Evolutionary conservation across 2,888 invertebrate species (phyloP).

Genomic region (Torymus aiolomorphi): DNA sequence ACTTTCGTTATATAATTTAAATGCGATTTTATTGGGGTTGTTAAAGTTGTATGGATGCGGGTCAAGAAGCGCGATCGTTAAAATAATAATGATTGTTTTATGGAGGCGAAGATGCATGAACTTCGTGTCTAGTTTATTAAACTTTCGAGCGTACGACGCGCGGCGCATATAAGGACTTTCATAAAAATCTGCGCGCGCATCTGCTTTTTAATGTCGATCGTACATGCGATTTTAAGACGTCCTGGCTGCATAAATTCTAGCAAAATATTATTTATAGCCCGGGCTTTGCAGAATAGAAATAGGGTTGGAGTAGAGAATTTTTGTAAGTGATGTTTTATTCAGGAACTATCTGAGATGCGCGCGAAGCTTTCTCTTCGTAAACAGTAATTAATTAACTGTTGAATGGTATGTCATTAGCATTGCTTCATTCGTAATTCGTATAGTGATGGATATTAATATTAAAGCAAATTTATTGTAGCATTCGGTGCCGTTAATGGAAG

Average conservation of each 20-base stretch:
- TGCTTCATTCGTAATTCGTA: background rate
- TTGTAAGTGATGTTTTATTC: background rate
- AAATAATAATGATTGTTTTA: constrained; percentile 21
- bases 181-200: constrained; percentile 9
- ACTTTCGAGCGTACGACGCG: constrained; percentile 4
- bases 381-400: background rate
- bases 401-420: background rate
- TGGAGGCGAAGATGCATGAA: background rate
- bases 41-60: background rate
- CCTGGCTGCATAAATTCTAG: background rate
- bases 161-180: constrained; percentile 20
- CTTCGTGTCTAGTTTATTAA: constrained; percentile 10
- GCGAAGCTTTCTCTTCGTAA: constrained; percentile 28
- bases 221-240: background rate
- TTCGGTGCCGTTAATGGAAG: too few relatives aligned
- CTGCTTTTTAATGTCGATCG: constrained; percentile 27
- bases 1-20: constrained; percentile 18
- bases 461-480: too few relatives aligned
- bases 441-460: too few relatives aligned
- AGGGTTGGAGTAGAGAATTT: constrained; percentile 1
- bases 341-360: background rate
- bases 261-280: constrained; percentile 8
- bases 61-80: constrained; percentile 1
- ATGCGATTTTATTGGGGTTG: background rate
- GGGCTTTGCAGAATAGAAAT: background rate